These are phyloP conservation scores for Salticus scenicus DNA, from an alignment of 2,888 invertebrate genomes.

Conservation along the genomic window DNA sequence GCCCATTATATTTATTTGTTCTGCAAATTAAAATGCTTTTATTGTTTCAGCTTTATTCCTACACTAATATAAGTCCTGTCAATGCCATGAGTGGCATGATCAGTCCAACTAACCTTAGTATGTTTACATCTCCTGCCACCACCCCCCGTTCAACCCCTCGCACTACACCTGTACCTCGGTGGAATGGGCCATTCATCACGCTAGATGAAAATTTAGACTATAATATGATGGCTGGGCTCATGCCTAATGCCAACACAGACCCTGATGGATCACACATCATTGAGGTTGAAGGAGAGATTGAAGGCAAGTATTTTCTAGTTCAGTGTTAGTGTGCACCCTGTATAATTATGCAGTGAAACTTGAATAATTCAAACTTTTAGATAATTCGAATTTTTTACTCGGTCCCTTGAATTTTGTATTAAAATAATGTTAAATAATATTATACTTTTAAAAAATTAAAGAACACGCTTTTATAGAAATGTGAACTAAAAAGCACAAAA, in stretches of 20 bases:
- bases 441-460: too few relatives aligned
- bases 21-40: too few relatives aligned
- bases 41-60: constrained; percentile 97
- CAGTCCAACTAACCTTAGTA: constrained; percentile 89
- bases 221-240: constrained; percentile 89
- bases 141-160: constrained; percentile 84
- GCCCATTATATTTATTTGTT: too few relatives aligned
- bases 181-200: constrained; percentile 89
- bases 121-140: constrained; percentile 84
- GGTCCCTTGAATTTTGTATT: too few relatives aligned
- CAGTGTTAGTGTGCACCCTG: too few relatives aligned
- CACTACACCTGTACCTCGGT: constrained; percentile 81
- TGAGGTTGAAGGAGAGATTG: constrained; percentile 82
- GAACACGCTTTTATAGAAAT: too few relatives aligned
- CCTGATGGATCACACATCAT: constrained; percentile 81
- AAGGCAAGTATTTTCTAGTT: constrained; percentile 31
- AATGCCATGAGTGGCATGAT: constrained; percentile 88
- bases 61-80: constrained; percentile 89
- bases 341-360: too few relatives aligned
- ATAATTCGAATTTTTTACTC: too few relatives aligned
- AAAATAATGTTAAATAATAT: too few relatives aligned
- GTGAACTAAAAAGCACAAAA: too few relatives aligned
- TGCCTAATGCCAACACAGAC: constrained; percentile 78
- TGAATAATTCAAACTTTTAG: too few relatives aligned
- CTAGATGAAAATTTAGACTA: constrained; percentile 91